A percentile compares a stretch with the other conserved stretches of the same genome.
These are phyloP conservation scores for Calidris pugnax DNA, from an alignment of 2,113 vertebrate genomes.

Conservation along the genomic window DNA sequence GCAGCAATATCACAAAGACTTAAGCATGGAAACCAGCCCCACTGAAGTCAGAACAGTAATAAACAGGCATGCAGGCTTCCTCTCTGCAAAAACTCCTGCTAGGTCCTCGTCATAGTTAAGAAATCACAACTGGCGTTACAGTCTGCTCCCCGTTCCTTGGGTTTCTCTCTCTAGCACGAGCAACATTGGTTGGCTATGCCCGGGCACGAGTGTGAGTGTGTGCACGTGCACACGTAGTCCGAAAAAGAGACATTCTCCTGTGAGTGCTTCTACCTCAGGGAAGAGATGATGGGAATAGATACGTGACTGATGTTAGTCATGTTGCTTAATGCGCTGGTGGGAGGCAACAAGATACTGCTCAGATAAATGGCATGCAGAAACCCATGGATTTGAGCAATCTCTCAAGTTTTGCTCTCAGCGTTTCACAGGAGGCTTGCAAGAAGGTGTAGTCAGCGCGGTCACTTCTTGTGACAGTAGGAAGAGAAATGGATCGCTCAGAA, in stretches of 20 bases:
- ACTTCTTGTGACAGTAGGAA: background rate
- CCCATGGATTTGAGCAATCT: background rate
- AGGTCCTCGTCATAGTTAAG: background rate
- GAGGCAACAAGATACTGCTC: slow-evolving; percentile 6
- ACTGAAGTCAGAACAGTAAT: background rate
- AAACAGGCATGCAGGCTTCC: background rate
- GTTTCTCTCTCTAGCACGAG: background rate
- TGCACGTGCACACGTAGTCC: background rate
- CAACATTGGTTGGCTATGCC: background rate
- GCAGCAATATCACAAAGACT: background rate
- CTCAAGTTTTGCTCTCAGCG: background rate
- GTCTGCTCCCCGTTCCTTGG: background rate
- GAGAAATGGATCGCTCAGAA: background rate
- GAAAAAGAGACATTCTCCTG: background rate
- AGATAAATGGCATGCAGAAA: background rate
- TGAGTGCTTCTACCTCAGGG: background rate
- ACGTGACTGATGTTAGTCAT: slow-evolving; percentile 15
- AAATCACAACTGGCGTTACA: background rate
- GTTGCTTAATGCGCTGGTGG: slow-evolving; percentile 22
- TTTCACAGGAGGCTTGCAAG: background rate
- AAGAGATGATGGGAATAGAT: slow-evolving; percentile 29
- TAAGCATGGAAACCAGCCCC: rapidly evolving
- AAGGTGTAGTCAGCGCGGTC: background rate
- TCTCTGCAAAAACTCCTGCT: background rate
- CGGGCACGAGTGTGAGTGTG: rapidly evolving